Base-by-base conservation (phyloP, 2,113 vertebrate species). In the Cavia aperea region DNA sequence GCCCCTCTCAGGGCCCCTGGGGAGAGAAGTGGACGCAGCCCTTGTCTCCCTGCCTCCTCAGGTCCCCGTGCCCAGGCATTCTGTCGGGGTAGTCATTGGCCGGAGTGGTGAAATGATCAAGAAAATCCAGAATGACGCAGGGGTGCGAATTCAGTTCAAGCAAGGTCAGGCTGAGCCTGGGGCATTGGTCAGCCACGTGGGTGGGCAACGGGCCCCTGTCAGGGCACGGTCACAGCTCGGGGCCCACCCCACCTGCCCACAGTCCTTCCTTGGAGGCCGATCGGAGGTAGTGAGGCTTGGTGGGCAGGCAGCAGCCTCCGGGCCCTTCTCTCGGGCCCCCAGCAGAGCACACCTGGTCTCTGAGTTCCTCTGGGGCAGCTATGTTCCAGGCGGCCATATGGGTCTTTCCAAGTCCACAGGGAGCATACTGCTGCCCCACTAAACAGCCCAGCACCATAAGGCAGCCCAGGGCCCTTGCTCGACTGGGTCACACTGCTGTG, bases 91-190 rank as follows among this genome's bases (percentile, higher is more conserved):
- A 36, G 98, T 99, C 60, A 99, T 99, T 33, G 99, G 99, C 39
- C 98, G 98, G 36, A 99, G 94, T 16, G 98, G 99, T 15, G 98
- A 99, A 93, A 99, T 99, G 99, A 99, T 99, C 79, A 99, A 99
- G 96, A 99, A 99, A 96, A 99, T 99, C 91, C 99, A 99, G 97
- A 98, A 98, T 0, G 98, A 99, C 0, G 98, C 98, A 0, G 99
- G 99, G 0, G 99, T 99, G 68, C 98, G 98, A 96, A 99, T 99
- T 96, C 99, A 99, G 97, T 99, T 99, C 95, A 99, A 99, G 96
- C 98, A 99, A 97, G 99, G 99, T 99, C 81, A 93, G 81, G n/a
- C n/a, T 31, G 39, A 12, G 33, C 7, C 7, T 3, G 9, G 14
- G 36, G 9, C 9, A 6, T 19, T 5, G 13, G 72, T 13, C 24